Percentiles rank a stretch among this genome's conserved stretches.
Conservation (phyloP, 2,888 invertebrate species). For the Lepidochitona cinerea region DNA sequence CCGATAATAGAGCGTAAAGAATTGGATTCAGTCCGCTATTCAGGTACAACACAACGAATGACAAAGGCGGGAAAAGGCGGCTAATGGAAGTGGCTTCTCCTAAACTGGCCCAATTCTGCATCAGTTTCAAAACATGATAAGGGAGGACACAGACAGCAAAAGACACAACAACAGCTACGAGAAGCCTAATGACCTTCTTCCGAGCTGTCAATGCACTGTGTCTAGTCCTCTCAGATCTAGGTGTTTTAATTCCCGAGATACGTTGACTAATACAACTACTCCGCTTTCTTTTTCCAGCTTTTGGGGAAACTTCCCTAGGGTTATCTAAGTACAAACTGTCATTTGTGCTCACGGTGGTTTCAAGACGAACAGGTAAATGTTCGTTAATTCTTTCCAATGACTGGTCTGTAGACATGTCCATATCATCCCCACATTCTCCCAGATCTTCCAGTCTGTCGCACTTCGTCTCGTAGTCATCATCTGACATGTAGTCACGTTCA, state of each 20-base stretch:
- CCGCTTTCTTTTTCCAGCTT: not conserved
- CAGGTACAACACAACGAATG: slow-evolving; percentile 88
- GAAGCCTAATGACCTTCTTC: slow-evolving; percentile 88
- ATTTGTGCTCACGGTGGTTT: not conserved
- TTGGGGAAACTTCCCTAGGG: not conserved
- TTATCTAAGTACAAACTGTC: not conserved
- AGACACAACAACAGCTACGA: slow-evolving; percentile 88
- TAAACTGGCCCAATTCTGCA: slow-evolving; percentile 86
- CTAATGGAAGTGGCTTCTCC: slow-evolving; percentile 18
- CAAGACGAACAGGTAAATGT: not conserved
- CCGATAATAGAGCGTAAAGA: slow-evolving; percentile 88
- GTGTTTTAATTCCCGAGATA: not conserved
- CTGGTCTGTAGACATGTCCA: not conserved
- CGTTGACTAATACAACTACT: not conserved
- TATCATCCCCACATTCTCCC: not conserved
- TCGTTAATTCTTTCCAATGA: not conserved
- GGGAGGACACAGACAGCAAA: slow-evolving; percentile 93
- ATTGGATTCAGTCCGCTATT: slow-evolving; percentile 93
- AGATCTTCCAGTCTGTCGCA: not conserved
- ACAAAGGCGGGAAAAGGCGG: slow-evolving; percentile 81
- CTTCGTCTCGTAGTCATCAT: not conserved
- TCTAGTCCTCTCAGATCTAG: slow-evolving; percentile 20
- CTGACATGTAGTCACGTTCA: not conserved
- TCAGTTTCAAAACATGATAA: slow-evolving; percentile 82
- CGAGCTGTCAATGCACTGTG: slow-evolving; percentile 77